A percentile compares a stretch with the other conserved stretches of the same genome.
Evolutionary conservation across 2,113 vertebrate genomes (phyloP).

Genomic region (Tetrao urogallus): DNA sequence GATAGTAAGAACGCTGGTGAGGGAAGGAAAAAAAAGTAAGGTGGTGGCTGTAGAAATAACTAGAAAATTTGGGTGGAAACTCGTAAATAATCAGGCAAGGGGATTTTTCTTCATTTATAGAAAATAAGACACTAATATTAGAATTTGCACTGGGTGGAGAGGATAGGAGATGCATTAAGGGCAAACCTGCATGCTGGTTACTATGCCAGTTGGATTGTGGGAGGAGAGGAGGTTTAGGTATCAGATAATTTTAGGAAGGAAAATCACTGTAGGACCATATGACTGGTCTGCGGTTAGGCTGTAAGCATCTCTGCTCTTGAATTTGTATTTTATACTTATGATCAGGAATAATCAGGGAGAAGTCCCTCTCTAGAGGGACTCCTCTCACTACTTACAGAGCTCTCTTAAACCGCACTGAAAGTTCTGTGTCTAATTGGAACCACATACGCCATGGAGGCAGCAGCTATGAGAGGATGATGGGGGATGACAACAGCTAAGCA

Average conservation of each 20-base stretch:
- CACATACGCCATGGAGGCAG: neutral
- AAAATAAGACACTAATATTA: fast-evolving
- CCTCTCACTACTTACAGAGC: neutral
- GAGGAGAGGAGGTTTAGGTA: neutral
- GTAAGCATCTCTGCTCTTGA: neutral
- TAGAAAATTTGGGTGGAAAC: neutral
- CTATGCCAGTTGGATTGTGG: neutral
- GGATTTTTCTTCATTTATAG: neutral
- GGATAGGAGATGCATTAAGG: neutral
- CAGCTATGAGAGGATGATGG: neutral
- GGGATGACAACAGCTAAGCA: neutral
- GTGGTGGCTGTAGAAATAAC: neutral
- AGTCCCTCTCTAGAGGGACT: slow-evolving; percentile 26
- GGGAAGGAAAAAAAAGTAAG: neutral
- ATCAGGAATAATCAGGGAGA: neutral
- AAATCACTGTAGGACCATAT: fast-evolving
- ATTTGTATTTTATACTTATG: neutral
- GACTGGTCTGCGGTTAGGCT: neutral
- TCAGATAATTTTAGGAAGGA: neutral
- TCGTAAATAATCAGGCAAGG: neutral
- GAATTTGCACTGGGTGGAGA: neutral
- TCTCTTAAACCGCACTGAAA: neutral
- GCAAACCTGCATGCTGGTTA: neutral
- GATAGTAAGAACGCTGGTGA: neutral
- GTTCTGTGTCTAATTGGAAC: neutral